These are phyloP conservation scores for Magallana nippona DNA, from an alignment of 2,888 invertebrate genomes.

Conservation along the genomic window DNA sequence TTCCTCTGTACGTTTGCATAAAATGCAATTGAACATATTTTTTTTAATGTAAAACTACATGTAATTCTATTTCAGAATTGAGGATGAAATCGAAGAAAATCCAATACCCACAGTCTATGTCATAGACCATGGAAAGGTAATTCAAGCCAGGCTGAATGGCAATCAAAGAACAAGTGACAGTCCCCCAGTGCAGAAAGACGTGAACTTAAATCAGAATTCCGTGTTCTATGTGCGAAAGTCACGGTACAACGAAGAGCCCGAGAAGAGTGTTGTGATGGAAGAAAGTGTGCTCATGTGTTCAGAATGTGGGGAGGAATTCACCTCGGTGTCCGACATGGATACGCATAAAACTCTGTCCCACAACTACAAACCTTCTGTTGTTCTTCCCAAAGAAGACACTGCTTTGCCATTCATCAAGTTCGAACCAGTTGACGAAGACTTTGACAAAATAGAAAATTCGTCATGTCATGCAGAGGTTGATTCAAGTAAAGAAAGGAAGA, in stretches of 20 bases:
- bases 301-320: slow-evolving; percentile 18
- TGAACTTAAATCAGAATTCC: slow-evolving; percentile 24
- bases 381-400: slow-evolving; percentile 2
- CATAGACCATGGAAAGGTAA: not conserved
- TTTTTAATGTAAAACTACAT: too few relatives aligned
- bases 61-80: not conserved
- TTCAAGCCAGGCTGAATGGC: not conserved
- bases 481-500: not conserved
- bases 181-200: slow-evolving; percentile 20
- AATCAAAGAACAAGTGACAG: not conserved
- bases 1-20: too few relatives aligned
- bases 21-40: too few relatives aligned
- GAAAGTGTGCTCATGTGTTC: slow-evolving; percentile 23
- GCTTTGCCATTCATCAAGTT: slow-evolving; percentile 12
- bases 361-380: slow-evolving; percentile 6
- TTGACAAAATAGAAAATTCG: not conserved
- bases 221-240: slow-evolving; percentile 14
- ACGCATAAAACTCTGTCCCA: slow-evolving; percentile 3
- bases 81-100: not conserved
- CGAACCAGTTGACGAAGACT: slow-evolving; percentile 21
- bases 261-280: not conserved
- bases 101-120: not conserved
- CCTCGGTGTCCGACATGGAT: not conserved
- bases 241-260: not conserved
- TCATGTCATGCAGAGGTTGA: not conserved